Evolutionary conservation across 2,113 vertebrate species (phyloP).

Genomic region (Oceanites oceanicus): DNA sequence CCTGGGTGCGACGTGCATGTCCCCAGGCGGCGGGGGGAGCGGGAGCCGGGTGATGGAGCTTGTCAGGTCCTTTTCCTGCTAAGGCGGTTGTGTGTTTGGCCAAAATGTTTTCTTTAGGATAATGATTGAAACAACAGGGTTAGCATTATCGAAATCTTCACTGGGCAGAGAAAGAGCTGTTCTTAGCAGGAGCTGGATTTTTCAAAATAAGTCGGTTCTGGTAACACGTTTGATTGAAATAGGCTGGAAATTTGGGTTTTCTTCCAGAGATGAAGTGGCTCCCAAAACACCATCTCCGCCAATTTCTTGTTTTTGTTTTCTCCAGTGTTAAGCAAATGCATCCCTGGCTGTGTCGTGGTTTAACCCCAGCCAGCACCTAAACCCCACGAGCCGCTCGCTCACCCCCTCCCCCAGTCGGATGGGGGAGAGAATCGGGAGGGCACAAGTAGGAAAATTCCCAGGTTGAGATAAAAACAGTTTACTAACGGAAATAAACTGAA

Average conservation of each 20-base stretch:
- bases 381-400: too few relatives aligned
- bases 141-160: background rate
- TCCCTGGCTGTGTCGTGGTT: too few relatives aligned
- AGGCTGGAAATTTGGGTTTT: background rate
- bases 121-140: background rate
- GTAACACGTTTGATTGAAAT: background rate
- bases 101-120: background rate
- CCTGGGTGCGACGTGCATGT: accelerated
- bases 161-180: background rate
- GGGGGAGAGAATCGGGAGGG: too few relatives aligned
- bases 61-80: background rate
- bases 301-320: background rate
- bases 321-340: accelerated
- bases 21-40: accelerated
- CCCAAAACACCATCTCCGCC: background rate
- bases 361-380: too few relatives aligned
- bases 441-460: too few relatives aligned
- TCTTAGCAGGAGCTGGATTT: accelerated
- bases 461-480: too few relatives aligned
- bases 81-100: background rate
- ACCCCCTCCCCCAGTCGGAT: too few relatives aligned
- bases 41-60: background rate
- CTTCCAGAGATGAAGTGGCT: background rate
- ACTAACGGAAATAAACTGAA: too few relatives aligned
- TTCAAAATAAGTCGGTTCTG: background rate